Evolutionary conservation across 2,888 invertebrate genomes (phyloP), one percentile per base, ranked within the genome.

Genomic region (Eilema griseolum): DNA sequence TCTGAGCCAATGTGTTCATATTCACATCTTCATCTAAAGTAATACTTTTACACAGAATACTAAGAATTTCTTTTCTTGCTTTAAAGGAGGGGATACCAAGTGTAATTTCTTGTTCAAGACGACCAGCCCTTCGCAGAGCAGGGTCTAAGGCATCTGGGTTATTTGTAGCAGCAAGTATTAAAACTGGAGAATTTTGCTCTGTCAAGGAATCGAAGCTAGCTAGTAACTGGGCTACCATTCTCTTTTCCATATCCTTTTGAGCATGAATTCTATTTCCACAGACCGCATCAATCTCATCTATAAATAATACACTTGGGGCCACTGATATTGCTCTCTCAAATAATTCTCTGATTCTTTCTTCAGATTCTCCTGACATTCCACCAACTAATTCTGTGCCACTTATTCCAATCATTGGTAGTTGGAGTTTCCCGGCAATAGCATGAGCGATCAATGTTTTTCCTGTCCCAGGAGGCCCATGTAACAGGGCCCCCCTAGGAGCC

Each of bases 221-320:
- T 52, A 99, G 94, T 69, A 99, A 92, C 91, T 99, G 99, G 0
- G 99, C 97, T 11, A 99, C 99, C 91, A 99, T 98, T 74, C 99
- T 95, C 75, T 98, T 96, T 88, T 99, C 99, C 99, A 99, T 99
- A 86, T 99, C 99, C 88, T 98, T 97, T 84, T 98, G 98, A 3
- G 98, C 98, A 83, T 97, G 97, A 70, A 98, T 97, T 86, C 99
- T 96, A 88, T 98, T 98, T 8, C 98, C 98, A 46, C 98, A 98
- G 62, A 99, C 97, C n/a, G 98, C 97, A 95, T 99, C 99, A 73
- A 99, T 98, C 95, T 99, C 99, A 93, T 99, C 99, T 76, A 99
- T 97, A 87, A 99, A 99, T 57, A 99, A 92, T 20, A 99, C 96
- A 89, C 98, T 98, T 0, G 98, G 98, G 14, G 98, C 96, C 71